Conservation (phyloP, 2,888 invertebrate genomes). For the Crocallis elinguaria region DNA sequence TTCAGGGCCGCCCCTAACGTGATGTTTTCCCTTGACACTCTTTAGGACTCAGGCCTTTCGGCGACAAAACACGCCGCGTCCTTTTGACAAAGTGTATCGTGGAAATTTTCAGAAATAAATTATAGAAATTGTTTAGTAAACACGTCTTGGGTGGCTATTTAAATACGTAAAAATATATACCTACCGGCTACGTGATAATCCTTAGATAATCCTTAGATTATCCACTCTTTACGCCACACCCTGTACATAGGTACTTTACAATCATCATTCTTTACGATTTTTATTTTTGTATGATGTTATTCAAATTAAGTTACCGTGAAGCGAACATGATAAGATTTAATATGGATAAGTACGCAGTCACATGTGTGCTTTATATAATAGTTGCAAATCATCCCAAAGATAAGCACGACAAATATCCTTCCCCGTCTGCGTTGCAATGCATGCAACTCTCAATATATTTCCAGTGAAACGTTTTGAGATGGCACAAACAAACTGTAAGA, state of each 20-base stretch:
- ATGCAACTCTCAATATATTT: constrained; percentile 29
- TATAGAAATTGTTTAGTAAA: constrained; percentile 1
- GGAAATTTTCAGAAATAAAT: constrained; percentile 13
- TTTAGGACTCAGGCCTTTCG: constrained; percentile 34
- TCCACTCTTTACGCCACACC: too few relatives aligned
- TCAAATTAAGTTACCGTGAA: too few relatives aligned
- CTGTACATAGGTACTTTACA: too few relatives aligned
- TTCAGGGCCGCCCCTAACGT: constrained; percentile 32
- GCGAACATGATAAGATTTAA: too few relatives aligned
- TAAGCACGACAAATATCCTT: constrained; percentile 1
- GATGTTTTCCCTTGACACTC: constrained; percentile 33
- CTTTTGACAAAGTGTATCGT: constrained; percentile 24
- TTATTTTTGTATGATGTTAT: too few relatives aligned
- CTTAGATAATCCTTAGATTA: too few relatives aligned
- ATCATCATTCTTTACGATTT: too few relatives aligned
- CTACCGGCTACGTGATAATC: too few relatives aligned
- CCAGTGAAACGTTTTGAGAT: constrained; percentile 30
- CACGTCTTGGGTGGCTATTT: background rate
- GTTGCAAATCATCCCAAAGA: background rate
- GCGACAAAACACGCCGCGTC: constrained; percentile 23
- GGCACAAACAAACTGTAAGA: constrained; percentile 48
- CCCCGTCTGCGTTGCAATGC: constrained; percentile 23
- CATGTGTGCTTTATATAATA: background rate
- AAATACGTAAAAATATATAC: background rate
- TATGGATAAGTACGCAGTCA: too few relatives aligned